phyloP scores from a whole-genome alignment of 2,113 vertebrate genomes.

The Microcebus murinus region DNA sequence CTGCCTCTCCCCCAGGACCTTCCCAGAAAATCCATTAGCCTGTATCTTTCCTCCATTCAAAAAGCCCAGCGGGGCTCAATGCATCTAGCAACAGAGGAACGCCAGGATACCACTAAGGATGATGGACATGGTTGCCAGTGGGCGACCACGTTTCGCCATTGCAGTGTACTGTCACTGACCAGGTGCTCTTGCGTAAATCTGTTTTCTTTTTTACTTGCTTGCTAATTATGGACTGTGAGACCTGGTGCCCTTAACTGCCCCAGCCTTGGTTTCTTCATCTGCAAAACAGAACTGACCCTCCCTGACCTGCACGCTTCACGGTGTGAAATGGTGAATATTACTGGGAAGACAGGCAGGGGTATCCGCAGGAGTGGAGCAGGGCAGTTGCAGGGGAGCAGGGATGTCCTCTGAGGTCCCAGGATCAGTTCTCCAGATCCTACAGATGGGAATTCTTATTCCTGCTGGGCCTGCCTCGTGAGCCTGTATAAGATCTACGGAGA shows the following conservation, averaged over 20 bases:
- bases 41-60: neutral
- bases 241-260: neutral
- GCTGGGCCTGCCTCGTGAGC: neutral
- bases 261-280: neutral
- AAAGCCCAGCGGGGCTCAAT: neutral
- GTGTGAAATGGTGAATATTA: neutral
- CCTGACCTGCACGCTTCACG: fast-evolving
- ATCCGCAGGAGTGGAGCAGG: too few species aligned
- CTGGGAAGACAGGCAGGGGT: neutral
- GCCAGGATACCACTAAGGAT: fast-evolving
- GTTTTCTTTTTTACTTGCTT: neutral
- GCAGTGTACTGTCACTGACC: fast-evolving
- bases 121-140: fast-evolving
- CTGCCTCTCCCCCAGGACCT: neutral
- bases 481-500: neutral
- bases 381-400: neutral
- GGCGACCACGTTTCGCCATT: fast-evolving
- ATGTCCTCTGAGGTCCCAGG: neutral
- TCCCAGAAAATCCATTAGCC: neutral
- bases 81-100: neutral
- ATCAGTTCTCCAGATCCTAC: neutral
- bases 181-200: fast-evolving
- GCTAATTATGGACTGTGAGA: neutral
- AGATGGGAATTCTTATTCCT: neutral
- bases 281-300: neutral